Evolutionary conservation across 1,140 invertebrate genomes (phyloP).

Genomic region (Semibalanus balanoides): DNA sequence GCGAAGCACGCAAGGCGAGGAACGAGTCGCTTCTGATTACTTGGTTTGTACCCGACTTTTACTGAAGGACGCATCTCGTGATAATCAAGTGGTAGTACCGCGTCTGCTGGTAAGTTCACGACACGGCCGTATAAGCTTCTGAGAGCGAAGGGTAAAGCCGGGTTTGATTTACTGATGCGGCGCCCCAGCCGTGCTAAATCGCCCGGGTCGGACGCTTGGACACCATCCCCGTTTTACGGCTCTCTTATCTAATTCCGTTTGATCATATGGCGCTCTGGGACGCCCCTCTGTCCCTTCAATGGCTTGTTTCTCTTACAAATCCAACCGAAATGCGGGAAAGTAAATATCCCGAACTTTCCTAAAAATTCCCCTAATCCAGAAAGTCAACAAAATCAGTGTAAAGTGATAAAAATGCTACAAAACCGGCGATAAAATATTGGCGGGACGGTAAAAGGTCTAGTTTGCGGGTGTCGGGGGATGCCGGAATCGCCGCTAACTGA

Average conservation of each 20-base stretch:
- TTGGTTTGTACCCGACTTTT: too few species aligned
- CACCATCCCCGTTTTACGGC: background rate
- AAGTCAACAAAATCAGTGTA: slow-evolving; percentile 2
- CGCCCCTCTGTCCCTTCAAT: background rate
- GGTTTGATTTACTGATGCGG: too few species aligned
- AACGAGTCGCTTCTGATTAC: too few species aligned
- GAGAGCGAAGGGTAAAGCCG: too few species aligned
- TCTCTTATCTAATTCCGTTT: background rate
- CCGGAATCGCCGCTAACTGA: background rate
- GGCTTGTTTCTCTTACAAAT: background rate
- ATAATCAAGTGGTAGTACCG: too few species aligned
- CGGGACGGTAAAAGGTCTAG: background rate
- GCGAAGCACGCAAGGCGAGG: too few species aligned
- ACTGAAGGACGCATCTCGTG: too few species aligned
- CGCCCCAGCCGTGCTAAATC: too few species aligned
- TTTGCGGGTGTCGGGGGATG: background rate
- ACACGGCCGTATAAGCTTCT: too few species aligned
- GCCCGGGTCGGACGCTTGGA: too few species aligned
- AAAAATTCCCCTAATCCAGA: background rate
- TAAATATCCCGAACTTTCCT: background rate
- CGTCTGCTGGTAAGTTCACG: too few species aligned
- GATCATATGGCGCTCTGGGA: background rate
- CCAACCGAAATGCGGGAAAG: background rate
- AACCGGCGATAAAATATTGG: background rate
- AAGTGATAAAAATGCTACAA: slow-evolving; percentile 1